Conservation (phyloP, 2,797 vertebrate species). For the Pogoniulus pusillus region DNA sequence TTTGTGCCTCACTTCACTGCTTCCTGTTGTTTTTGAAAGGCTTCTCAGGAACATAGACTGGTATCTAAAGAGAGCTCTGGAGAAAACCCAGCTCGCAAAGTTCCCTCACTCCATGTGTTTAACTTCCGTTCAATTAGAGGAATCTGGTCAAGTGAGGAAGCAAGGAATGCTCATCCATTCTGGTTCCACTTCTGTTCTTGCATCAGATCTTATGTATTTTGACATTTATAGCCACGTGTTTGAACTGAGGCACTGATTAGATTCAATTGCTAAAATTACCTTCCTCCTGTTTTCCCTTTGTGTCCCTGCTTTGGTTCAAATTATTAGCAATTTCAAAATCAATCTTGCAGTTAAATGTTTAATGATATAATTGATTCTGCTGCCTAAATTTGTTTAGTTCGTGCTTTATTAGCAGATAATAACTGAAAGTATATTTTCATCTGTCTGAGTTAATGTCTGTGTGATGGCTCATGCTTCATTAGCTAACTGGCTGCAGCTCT, state of each 20-base stretch:
- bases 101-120: constrained; percentile 1
- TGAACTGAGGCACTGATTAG: constrained; percentile 26
- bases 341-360: constrained; percentile 52
- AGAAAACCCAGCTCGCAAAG: background rate
- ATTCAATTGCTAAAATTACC: constrained; percentile 48
- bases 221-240: constrained; percentile 3
- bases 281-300: constrained; percentile 6
- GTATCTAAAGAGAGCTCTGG: background rate
- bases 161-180: constrained; percentile 52
- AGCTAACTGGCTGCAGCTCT: background rate
- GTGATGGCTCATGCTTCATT: accelerated
- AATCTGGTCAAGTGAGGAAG: constrained; percentile 36
- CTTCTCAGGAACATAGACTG: background rate
- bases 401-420: constrained; percentile 52
- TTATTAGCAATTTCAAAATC: constrained; percentile 54
- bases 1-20: background rate
- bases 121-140: constrained; percentile 34
- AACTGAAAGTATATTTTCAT: constrained; percentile 46
- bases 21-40: background rate
- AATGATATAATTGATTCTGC: constrained; percentile 45
- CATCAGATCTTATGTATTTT: constrained; percentile 2
- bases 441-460: constrained; percentile 27
- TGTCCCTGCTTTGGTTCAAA: constrained; percentile 1
- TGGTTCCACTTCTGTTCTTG: constrained; percentile 26
- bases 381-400: constrained; percentile 44